phyloP scores from a whole-genome alignment of 1,140 invertebrate genomes.

The Telenomus remus region DNA sequence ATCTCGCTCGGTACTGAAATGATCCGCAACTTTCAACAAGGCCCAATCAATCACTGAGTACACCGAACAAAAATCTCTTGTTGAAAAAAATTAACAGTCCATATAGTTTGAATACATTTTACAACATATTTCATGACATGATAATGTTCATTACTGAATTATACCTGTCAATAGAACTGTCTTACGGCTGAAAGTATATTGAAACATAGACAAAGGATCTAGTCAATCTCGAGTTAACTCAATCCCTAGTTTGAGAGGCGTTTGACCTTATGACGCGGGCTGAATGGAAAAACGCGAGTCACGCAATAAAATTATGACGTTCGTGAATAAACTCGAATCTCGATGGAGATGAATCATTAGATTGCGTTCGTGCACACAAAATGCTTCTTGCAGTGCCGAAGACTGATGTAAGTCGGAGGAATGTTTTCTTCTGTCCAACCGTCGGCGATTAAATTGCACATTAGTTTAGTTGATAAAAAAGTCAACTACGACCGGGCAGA shows the following conservation, averaged over 20 bases:
- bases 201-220: no score
- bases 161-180: no score
- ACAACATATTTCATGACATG: slow-evolving; percentile 10
- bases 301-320: slow-evolving; percentile 31
- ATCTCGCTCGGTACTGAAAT: slow-evolving; percentile 3
- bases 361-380: slow-evolving; percentile 6
- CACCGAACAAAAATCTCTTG: slow-evolving; percentile 28
- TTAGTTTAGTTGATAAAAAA: background rate
- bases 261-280: no score
- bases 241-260: no score
- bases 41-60: slow-evolving; percentile 19
- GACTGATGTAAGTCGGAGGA: slow-evolving; percentile 4
- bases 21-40: slow-evolving; percentile 13
- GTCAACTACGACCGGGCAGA: no score
- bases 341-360: slow-evolving; percentile 22
- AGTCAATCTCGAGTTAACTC: no score
- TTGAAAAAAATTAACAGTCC: slow-evolving; percentile 16
- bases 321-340: slow-evolving; percentile 13
- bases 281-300: slow-evolving; percentile 24
- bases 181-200: no score
- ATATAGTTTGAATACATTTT: background rate
- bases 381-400: background rate
- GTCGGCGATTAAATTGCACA: slow-evolving; percentile 1
- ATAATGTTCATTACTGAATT: no score
- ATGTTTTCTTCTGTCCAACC: slow-evolving; percentile 4